phyloP scores from a whole-genome alignment of 1,140 invertebrate genomes.

The Drosophila dunni region DNA sequence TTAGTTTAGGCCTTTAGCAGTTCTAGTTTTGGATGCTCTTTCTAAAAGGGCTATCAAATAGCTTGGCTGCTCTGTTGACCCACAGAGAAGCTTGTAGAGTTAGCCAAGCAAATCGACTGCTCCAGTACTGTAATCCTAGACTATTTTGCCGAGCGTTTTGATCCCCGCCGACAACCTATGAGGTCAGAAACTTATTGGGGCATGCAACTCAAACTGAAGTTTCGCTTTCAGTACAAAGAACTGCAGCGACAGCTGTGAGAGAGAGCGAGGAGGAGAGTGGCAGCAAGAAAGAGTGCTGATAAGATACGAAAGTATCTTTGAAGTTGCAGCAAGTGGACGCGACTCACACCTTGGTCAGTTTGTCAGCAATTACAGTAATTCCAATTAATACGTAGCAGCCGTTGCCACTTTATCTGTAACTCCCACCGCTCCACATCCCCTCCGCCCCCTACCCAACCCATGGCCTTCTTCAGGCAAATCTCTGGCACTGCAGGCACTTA shows the following conservation, averaged over 20 bases:
- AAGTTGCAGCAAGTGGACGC: slow-evolving; percentile 11
- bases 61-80: slow-evolving; percentile 18
- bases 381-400: slow-evolving; percentile 64
- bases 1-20: neutral
- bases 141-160: slow-evolving; percentile 30
- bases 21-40: neutral
- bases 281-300: slow-evolving; percentile 20
- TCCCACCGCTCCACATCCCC: slow-evolving; percentile 2
- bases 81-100: slow-evolving; percentile 12
- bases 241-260: neutral
- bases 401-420: slow-evolving; percentile 7
- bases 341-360: slow-evolving; percentile 48
- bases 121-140: slow-evolving; percentile 5
- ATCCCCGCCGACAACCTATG: slow-evolving; percentile 35
- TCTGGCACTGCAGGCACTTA: slow-evolving; percentile 25
- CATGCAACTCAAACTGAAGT: slow-evolving; percentile 33
- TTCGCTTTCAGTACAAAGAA: slow-evolving; percentile 44
- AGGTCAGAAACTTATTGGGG: slow-evolving; percentile 48
- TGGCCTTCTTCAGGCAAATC: neutral
- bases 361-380: slow-evolving; percentile 66
- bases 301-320: slow-evolving; percentile 17
- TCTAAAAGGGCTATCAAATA: neutral
- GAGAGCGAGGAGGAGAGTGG: neutral
- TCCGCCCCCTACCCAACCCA: neutral
- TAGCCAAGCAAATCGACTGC: slow-evolving; percentile 28